A percentile compares a stretch with the other conserved stretches of the same genome.
These are phyloP conservation scores for Monarcha castaneiventris DNA, from an alignment of 2,113 vertebrate species.

Conservation along the genomic window DNA sequence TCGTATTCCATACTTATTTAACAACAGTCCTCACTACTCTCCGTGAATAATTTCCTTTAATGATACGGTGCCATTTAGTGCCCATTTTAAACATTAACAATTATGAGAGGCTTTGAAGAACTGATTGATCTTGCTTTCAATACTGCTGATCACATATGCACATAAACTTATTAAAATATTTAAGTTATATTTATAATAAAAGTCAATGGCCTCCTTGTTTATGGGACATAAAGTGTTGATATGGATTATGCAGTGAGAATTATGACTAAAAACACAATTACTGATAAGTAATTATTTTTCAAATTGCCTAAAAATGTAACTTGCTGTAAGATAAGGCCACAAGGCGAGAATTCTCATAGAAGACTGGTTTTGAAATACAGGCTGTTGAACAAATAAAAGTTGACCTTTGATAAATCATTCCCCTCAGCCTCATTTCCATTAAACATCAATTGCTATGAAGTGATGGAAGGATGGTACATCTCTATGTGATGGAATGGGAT, in stretches of 20 bases:
- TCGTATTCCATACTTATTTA: not conserved
- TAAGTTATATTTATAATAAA: slow-evolving; percentile 1
- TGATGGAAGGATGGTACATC: not conserved
- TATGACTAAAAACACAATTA: slow-evolving; percentile 27
- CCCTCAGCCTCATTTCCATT: slow-evolving; percentile 2
- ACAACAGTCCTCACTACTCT: not conserved
- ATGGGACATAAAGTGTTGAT: not conserved
- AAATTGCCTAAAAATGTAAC: not conserved
- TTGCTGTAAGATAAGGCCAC: not conserved
- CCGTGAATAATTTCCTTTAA: slow-evolving; percentile 36
- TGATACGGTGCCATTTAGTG: not conserved
- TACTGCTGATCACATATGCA: not conserved
- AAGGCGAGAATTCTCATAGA: not conserved
- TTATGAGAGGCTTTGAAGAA: slow-evolving; percentile 33
- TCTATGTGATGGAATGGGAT: not conserved
- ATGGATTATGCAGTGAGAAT: not conserved
- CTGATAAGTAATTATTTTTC: slow-evolving; percentile 23
- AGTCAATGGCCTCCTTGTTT: slow-evolving; percentile 10
- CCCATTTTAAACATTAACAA: slow-evolving; percentile 42
- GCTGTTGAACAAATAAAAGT: not conserved
- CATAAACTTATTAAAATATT: slow-evolving; percentile 22
- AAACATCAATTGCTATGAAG: not conserved
- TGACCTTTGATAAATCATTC: slow-evolving; percentile 21
- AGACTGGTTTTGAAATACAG: not conserved
- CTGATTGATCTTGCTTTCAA: slow-evolving; percentile 33